These are phyloP conservation scores for Muscicapa adusta DNA, from an alignment of 2,113 vertebrate genomes.

Conservation along the genomic window DNA sequence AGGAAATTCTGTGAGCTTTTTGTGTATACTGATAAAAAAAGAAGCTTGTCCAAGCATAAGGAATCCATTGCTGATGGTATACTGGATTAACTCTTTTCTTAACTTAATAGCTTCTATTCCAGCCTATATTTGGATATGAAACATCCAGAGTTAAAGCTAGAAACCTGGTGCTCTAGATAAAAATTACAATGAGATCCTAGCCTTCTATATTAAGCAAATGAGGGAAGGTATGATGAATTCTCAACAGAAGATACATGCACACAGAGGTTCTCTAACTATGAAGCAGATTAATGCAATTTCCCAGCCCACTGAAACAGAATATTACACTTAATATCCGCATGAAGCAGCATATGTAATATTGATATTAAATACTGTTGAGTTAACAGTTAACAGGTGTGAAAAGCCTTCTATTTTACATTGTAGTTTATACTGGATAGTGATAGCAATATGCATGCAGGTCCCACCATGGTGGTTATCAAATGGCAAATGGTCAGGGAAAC, in stretches of 20 bases:
- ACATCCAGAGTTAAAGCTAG: background rate
- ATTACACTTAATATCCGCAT: background rate
- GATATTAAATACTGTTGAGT: background rate
- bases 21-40: background rate
- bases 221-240: background rate
- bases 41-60: background rate
- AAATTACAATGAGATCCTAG: background rate
- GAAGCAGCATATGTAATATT: background rate
- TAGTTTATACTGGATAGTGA: background rate
- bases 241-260: background rate
- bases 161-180: background rate
- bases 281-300: background rate
- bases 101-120: background rate
- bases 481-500: background rate
- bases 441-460: background rate
- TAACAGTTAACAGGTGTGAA: background rate
- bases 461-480: background rate
- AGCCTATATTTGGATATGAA: background rate
- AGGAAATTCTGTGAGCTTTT: background rate
- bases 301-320: background rate
- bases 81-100: background rate
- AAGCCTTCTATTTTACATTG: background rate
- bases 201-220: background rate
- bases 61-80: background rate
- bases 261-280: background rate